phyloP scores from a whole-genome alignment of 2,888 invertebrate genomes.

The Glyphotaelius pellucidus region DNA sequence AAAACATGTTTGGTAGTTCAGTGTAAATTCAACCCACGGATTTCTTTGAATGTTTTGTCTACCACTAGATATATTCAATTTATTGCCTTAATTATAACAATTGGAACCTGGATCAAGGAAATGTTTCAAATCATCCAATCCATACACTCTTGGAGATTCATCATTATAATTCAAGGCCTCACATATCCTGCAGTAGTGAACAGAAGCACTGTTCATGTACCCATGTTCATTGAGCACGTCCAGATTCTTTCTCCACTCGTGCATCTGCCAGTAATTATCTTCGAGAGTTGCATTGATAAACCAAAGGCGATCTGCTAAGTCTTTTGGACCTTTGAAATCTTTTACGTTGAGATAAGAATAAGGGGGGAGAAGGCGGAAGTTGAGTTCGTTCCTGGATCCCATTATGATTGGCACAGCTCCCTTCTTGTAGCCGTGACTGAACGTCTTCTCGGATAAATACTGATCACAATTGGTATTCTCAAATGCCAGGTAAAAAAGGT shows the following conservation, averaged over 20 bases:
- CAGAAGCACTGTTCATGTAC: slow-evolving; percentile 79
- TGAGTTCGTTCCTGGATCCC: slow-evolving; percentile 75
- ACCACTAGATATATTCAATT: not conserved
- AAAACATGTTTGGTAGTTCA: not conserved
- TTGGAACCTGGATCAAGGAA: slow-evolving; percentile 52
- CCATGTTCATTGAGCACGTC: slow-evolving; percentile 81
- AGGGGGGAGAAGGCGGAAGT: slow-evolving; percentile 78
- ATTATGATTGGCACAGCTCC: slow-evolving; percentile 82
- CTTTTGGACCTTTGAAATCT: slow-evolving; percentile 74
- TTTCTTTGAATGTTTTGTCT: not conserved
- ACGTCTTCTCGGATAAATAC: slow-evolving; percentile 84
- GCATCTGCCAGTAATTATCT: slow-evolving; percentile 73
- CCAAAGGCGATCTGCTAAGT: slow-evolving; percentile 76
- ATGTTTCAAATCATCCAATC: slow-evolving; percentile 64
- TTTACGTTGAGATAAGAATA: slow-evolving; percentile 80
- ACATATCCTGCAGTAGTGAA: slow-evolving; percentile 79
- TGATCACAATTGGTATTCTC: slow-evolving; percentile 84
- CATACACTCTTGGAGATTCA: slow-evolving; percentile 71
- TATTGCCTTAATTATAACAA: slow-evolving; percentile 8
- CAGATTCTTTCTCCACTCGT: slow-evolving; percentile 79
- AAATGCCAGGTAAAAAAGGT: slow-evolving; percentile 84
- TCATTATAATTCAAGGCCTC: slow-evolving; percentile 78
- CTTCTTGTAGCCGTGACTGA: slow-evolving; percentile 81
- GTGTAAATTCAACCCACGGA: not conserved
- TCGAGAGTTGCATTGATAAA: slow-evolving; percentile 73